Base-by-base conservation (phyloP, 2,888 invertebrate species). In the Cremastobaeus sp. region DNA sequence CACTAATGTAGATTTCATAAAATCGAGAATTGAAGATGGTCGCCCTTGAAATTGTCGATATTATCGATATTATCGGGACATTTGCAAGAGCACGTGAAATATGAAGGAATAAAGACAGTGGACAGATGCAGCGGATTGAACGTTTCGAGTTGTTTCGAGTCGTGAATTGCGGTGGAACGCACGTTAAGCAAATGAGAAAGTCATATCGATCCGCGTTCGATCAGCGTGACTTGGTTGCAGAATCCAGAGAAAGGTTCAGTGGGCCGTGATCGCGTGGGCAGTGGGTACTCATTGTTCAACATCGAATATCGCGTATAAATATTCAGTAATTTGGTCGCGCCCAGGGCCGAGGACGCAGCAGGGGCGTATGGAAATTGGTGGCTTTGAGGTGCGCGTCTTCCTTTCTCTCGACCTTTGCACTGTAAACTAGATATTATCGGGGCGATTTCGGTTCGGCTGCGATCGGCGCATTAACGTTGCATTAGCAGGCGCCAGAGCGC, bases 221-320 rank as follows among this genome's bases (percentile, higher is more conserved):
- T 57, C 34, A 15, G 17, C 45, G 52, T 45, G 43, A 25, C 12
- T 34, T 32, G 34, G 35, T 15, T 32, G 32, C 14, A 60, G 55
- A 15, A 21, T 48, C 30, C 32, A 21, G 34, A 17, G 32, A 15
- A 59, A 50, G 37, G 57, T 62, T 52, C 37, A 43, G 62, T 48
- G 68, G 69, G 43, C 75, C 76, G 75, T 75, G 74, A 17, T 20
- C 50, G 81, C 82, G 83, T 82, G 81, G 82, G 82, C 75, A 65
- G 76, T 55, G 41, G 57, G 65, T 62, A 76, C 76, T 80, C 77
- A 80, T 83, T 80, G 82, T 82, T 77, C 78, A 77, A 76, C 79
- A 68, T 79, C 70, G 59, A 77, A 78, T 78, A 75, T 50, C 60
- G 43, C 68, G 68, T 79, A 81, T 82, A 80, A 82, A 82, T 83